Evolutionary conservation across 2,113 vertebrate species (phyloP).

Genomic region (Vulpes vulpes): DNA sequence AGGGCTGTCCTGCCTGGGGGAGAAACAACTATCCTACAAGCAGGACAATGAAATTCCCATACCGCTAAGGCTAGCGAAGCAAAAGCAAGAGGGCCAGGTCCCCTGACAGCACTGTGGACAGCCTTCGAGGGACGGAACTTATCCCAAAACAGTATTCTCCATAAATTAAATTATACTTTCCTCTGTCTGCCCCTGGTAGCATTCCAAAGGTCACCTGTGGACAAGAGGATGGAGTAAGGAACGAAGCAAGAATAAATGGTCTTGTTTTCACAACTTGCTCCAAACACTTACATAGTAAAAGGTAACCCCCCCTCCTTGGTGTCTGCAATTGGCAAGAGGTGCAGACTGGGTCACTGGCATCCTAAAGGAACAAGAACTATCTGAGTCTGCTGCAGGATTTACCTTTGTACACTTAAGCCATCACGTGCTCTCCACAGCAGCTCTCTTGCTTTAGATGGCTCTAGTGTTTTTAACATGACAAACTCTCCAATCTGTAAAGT

Average conservation of each 20-base stretch:
- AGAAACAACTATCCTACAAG: neutral
- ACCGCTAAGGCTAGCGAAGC: neutral
- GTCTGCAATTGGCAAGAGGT: neutral
- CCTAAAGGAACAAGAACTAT: neutral
- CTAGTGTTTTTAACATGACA: neutral
- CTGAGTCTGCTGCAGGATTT: accelerated
- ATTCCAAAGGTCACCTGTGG: constrained; percentile 20
- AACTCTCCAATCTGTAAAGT: neutral
- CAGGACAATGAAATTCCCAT: neutral
- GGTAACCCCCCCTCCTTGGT: neutral
- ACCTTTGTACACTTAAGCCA: neutral
- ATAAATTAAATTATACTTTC: neutral
- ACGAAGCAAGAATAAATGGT: neutral
- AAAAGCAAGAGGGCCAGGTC: neutral
- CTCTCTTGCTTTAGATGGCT: neutral
- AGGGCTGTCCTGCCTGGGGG: neutral
- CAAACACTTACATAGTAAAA: neutral
- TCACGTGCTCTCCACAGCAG: neutral
- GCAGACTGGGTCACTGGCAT: neutral
- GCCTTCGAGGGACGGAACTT: neutral
- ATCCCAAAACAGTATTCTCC: neutral
- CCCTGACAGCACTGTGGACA: neutral
- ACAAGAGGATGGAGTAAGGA: neutral
- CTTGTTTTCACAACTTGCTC: neutral
- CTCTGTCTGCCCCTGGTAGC: neutral